These are phyloP conservation scores for Eucriotettix oculatus DNA, from an alignment of 2,888 invertebrate species.

Conservation along the genomic window DNA sequence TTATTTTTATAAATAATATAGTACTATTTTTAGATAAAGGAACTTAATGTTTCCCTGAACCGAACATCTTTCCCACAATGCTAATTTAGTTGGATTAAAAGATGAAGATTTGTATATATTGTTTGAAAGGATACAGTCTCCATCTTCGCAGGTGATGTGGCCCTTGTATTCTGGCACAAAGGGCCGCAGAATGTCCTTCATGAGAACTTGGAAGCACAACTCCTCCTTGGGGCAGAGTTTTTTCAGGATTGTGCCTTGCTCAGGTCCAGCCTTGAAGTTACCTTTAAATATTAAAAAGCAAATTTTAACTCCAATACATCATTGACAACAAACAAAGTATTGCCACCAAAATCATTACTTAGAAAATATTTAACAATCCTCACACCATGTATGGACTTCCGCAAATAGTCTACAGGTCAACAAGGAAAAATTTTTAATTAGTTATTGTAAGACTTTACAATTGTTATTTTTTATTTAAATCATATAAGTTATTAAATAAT, in stretches of 20 bases:
- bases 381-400: neutral
- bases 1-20: too few species aligned
- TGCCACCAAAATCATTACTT: neutral
- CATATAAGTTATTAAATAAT: too few species aligned
- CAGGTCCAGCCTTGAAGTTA: constrained; percentile 84
- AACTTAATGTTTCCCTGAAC: too few species aligned
- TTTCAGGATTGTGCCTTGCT: constrained; percentile 87
- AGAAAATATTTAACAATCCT: neutral
- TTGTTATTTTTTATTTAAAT: too few species aligned
- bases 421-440: too few species aligned
- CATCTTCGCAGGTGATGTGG: constrained; percentile 40
- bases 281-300: constrained; percentile 27
- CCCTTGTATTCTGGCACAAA: constrained; percentile 90
- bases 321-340: too few species aligned
- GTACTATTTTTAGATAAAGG: too few species aligned
- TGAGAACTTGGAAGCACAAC: constrained; percentile 68
- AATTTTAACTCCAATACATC: neutral
- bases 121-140: constrained; percentile 46
- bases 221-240: constrained; percentile 83
- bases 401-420: neutral
- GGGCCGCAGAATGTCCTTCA: constrained; percentile 75
- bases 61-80: too few species aligned
- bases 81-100: too few species aligned
- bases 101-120: too few species aligned
- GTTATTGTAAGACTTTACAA: too few species aligned